Conservation (phyloP, 2,888 invertebrate genomes). For the Ernsta delagoae region DNA sequence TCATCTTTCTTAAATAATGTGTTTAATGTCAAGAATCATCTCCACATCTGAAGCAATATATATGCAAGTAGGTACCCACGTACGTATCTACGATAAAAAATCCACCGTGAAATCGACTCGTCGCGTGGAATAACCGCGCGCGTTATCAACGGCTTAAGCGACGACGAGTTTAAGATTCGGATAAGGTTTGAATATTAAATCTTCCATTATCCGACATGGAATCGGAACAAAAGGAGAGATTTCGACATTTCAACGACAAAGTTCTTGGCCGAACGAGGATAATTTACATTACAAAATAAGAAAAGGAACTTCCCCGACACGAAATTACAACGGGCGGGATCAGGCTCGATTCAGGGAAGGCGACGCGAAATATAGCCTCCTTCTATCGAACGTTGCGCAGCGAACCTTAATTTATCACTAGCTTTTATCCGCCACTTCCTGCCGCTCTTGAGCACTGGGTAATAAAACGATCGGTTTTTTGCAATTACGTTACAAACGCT, state of each 20-base stretch:
- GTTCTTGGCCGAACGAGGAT: conserved; percentile 54
- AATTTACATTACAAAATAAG: conserved; percentile 73
- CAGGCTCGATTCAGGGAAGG: conserved; percentile 51
- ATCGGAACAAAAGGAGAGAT: conserved; percentile 65
- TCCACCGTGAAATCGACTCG: background rate
- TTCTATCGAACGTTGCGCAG: conserved; percentile 50
- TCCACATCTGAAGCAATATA: background rate
- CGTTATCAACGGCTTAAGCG: conserved; percentile 1
- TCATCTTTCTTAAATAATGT: no score
- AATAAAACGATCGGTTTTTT: conserved; percentile 49
- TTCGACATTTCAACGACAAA: conserved; percentile 47
- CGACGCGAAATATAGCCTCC: conserved; percentile 55
- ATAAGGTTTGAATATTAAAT: conserved; percentile 62
- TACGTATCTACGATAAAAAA: background rate
- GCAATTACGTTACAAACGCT: conserved; percentile 6
- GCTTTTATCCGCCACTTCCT: conserved; percentile 51
- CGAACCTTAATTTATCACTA: conserved; percentile 58
- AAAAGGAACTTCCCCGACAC: conserved; percentile 61
- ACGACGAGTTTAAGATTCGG: conserved; percentile 1
- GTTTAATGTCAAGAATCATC: no score
- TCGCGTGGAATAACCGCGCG: conserved; percentile 4
- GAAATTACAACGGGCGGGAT: conserved; percentile 64
- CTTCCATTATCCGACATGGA: conserved; percentile 63
- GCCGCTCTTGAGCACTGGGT: conserved; percentile 47
- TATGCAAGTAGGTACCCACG: no score